Percentiles rank a stretch among this genome's conserved stretches.
phyloP scores from a whole-genome alignment of 2,888 invertebrate genomes.

The Acrobasis consociella region DNA sequence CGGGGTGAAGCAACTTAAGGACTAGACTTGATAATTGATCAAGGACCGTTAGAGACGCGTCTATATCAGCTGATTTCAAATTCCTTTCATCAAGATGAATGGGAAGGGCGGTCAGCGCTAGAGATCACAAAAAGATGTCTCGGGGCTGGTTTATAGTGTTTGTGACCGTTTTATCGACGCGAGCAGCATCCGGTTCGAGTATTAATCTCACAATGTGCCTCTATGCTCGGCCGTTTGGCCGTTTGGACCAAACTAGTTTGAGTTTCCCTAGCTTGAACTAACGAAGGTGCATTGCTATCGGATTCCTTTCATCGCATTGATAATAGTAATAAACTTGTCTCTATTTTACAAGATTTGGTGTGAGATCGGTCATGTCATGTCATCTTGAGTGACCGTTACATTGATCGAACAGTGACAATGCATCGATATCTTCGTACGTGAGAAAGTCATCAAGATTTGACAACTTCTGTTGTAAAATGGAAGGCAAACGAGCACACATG shows the following conservation, averaged over 20 bases:
- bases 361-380: constrained; percentile 16
- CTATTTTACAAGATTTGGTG: constrained; percentile 32
- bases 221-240: constrained; percentile 70
- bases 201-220: constrained; percentile 72
- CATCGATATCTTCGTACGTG: constrained; percentile 11
- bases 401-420: constrained; percentile 18
- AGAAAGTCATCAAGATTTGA: constrained; percentile 11
- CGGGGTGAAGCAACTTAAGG: constrained; percentile 56
- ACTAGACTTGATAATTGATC: constrained; percentile 71
- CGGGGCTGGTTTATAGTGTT: constrained; percentile 67
- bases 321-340: constrained; percentile 22
- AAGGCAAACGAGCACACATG: not conserved
- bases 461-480: not conserved
- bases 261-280: constrained; percentile 59
- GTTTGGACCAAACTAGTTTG: constrained; percentile 77
- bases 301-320: constrained; percentile 68
- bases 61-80: constrained; percentile 71
- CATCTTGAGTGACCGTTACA: constrained; percentile 21
- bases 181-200: constrained; percentile 80
- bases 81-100: constrained; percentile 75
- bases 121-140: constrained; percentile 67
- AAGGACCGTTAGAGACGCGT: constrained; percentile 65
- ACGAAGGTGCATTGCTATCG: constrained; percentile 71
- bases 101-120: constrained; percentile 67
- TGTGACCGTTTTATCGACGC: constrained; percentile 73